phyloP scores from a whole-genome alignment of 2,113 vertebrate species.

The Cairina moschata region DNA sequence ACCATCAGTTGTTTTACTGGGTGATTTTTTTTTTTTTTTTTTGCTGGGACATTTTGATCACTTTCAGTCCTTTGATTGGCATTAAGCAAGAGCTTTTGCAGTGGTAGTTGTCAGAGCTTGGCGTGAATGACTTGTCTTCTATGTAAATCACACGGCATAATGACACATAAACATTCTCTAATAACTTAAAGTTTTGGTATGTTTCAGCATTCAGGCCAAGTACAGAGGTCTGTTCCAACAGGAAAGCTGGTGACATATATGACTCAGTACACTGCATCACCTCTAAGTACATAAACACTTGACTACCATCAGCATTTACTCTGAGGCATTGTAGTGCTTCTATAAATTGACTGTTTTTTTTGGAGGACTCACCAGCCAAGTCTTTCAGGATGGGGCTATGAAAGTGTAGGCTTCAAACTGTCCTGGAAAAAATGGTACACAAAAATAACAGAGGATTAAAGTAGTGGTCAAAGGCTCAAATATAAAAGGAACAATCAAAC shows the following conservation, averaged over 20 bases:
- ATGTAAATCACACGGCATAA: neutral
- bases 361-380: neutral
- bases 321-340: neutral
- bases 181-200: neutral
- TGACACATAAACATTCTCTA: neutral
- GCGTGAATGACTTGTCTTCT: neutral
- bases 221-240: neutral
- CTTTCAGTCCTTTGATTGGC: neutral
- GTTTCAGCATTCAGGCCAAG: conserved; percentile 3
- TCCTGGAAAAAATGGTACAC: neutral
- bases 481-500: neutral
- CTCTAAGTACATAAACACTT: neutral
- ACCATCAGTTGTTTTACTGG: neutral
- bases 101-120: neutral
- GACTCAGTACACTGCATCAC: neutral
- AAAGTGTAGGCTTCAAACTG: neutral
- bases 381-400: neutral
- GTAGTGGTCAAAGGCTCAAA: neutral
- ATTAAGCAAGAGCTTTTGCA: conserved; percentile 4
- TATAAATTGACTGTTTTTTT: neutral
- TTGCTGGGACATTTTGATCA: neutral
- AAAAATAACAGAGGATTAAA: neutral
- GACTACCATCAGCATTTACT: neutral
- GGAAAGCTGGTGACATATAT: neutral
- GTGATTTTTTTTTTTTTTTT: neutral